phyloP scores from a whole-genome alignment of 2,888 invertebrate species.

The Calephelis perditalis region DNA sequence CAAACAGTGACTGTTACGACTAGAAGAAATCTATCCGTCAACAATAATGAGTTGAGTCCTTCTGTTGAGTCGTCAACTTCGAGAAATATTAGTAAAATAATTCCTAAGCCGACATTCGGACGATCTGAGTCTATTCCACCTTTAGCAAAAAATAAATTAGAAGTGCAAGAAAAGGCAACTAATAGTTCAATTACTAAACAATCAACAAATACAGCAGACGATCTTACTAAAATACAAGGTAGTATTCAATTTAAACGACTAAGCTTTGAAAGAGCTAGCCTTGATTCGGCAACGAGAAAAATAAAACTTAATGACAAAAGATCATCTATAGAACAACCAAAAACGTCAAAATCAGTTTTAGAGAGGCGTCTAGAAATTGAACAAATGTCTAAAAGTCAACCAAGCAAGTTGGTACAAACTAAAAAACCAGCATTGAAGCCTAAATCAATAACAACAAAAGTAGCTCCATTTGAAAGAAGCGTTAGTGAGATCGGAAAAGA shows the following conservation, averaged over 20 bases:
- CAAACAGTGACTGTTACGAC: slow-evolving; percentile 37
- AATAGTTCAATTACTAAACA: slow-evolving; percentile 25
- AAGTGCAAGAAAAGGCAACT: slow-evolving; percentile 23
- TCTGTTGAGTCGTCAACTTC: slow-evolving; percentile 49
- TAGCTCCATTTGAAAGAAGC: slow-evolving; percentile 56
- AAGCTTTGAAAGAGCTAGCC: slow-evolving; percentile 69
- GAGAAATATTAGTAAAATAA: slow-evolving; percentile 49
- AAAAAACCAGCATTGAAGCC: slow-evolving; percentile 55
- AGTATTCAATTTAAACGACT: slow-evolving; percentile 66
- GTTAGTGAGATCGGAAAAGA: slow-evolving; percentile 39
- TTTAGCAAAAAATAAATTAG: slow-evolving; percentile 35
- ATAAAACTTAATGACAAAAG: slow-evolving; percentile 48
- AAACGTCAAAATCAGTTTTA: slow-evolving; percentile 62
- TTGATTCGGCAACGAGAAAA: slow-evolving; percentile 67
- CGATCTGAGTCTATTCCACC: slow-evolving; percentile 47
- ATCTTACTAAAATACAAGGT: slow-evolving; percentile 38
- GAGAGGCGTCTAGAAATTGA: slow-evolving; percentile 71
- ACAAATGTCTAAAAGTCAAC: slow-evolving; percentile 52
- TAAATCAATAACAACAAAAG: slow-evolving; percentile 60
- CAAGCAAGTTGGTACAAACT: slow-evolving; percentile 39
- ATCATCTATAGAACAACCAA: slow-evolving; percentile 48
- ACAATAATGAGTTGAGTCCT: slow-evolving; percentile 44
- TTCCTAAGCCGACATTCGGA: slow-evolving; percentile 41
- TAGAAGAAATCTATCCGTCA: slow-evolving; percentile 36
- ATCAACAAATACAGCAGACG: slow-evolving; percentile 32